Evolutionary conservation across 2,888 invertebrate genomes (phyloP), one percentile per base, ranked within the genome.

Genomic region (Eurytoma californica): DNA sequence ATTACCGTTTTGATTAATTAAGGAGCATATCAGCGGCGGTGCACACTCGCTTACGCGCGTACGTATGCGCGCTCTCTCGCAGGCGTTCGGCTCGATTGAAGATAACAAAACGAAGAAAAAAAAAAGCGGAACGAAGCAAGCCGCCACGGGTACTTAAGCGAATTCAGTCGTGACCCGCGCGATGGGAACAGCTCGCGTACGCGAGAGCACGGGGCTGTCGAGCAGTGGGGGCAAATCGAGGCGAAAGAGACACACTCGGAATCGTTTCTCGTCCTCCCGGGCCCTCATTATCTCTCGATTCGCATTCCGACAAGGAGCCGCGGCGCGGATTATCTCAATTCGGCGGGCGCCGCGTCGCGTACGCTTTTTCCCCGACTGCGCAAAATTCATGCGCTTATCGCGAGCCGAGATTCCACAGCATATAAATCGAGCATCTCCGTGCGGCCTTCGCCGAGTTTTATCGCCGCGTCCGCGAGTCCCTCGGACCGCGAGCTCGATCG

Each of bases 221-320:
- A 13, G 73, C 5, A 7, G 61, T 7, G 61, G 60, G 28, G 39
- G 61, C 28, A 24, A 51, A 77, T 67, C 81, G 66, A 66, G 24
- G 51, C 20, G 24, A n/a, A 55, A 58, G 47, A 68, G 58, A 69
- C 58, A 55, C 39, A 69, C 39, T 69, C 69, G n/a, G 47, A 47
- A 69, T 20, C 18, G 68, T 55, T 68, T 55, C 68, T 68, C n/a
- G 16, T 60, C 49, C 53, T 3, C 49, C 14, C 49, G 49, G 80
- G 77, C 55, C 69, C 80, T 80, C 83, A 83, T 84, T 84, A 84
- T 82, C 82, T 83, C 79, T 67, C 80, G 82, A 83, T 83, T 84
- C 83, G 83, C 84, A 84, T 84, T 82, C 82, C 84, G 83, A 84
- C 83, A 83, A 84, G 83, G 83, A 83, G 83, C 83, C 2, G 24